phyloP scores from a whole-genome alignment of 2,888 invertebrate species.

The Rhagium mordax region DNA sequence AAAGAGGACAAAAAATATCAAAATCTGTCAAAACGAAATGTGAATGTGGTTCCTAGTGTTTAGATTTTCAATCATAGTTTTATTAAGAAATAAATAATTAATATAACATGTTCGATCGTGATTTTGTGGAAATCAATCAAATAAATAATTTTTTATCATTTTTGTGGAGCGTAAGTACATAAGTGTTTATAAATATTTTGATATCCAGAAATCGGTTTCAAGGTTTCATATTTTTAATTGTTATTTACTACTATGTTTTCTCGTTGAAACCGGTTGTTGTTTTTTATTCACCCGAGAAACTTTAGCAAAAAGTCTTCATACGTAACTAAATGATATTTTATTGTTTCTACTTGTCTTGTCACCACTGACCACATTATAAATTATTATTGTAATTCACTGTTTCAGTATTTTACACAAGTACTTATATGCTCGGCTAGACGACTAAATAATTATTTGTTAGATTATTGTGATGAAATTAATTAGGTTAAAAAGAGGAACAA shows the following conservation, averaged over 20 bases:
- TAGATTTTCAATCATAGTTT: not conserved
- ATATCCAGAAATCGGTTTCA: constrained; percentile 38
- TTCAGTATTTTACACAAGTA: too few species aligned
- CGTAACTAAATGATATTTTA: too few species aligned
- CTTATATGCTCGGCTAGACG: too few species aligned
- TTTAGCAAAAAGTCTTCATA: too few species aligned
- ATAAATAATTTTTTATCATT: constrained; percentile 86
- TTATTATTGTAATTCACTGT: too few species aligned
- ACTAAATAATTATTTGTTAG: too few species aligned
- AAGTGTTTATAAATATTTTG: constrained; percentile 25
- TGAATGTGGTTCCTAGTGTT: constrained; percentile 25
- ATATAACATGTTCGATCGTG: constrained; percentile 73
- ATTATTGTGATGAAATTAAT: too few species aligned
- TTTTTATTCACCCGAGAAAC: constrained; percentile 1
- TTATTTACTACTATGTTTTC: constrained; percentile 7
- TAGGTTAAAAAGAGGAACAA: too few species aligned
- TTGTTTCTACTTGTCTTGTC: too few species aligned
- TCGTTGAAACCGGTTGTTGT: constrained; percentile 42
- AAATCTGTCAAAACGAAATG: constrained; percentile 26
- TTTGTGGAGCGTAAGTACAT: constrained; percentile 81
- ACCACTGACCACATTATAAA: too few species aligned
- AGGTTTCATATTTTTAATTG: constrained; percentile 31
- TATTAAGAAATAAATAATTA: not conserved
- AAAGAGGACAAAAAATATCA: constrained; percentile 12
- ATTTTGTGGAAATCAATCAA: constrained; percentile 80